Evolutionary conservation across 2,797 vertebrate genomes (phyloP), one percentile per base, ranked within the genome.

Genomic region (Pseudochirops corinnae): DNA sequence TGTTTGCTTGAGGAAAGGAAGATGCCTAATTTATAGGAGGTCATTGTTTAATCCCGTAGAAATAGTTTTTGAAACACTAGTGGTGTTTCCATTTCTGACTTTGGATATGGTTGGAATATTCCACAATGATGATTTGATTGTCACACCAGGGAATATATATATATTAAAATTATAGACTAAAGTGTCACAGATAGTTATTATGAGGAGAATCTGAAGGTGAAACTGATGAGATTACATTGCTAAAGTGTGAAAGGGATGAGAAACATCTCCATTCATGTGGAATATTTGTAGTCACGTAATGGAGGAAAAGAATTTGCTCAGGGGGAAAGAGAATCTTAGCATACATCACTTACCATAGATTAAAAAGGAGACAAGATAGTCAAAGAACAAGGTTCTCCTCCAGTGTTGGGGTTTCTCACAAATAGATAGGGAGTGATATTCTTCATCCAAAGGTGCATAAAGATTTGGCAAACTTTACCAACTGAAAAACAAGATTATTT

Each of bases 151-250:
- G 91, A 96, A 39, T 29, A 31, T 57, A 62, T 55, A 55, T 55
- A 94, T 94, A 96, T 93, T 94, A 97, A 97, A 97, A 93, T 92
- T 93, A 56, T 58, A 56, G 94, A 82, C 62, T 21, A 31, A 95
- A 96, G 50, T 74, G 95, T 93, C 94, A 82, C 21, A 39, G 0
- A 82, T 94, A 94, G 91, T 95, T 95, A 96, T 92, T 97, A 97
- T 90, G 56, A 97, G 93, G 93, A 91, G 50, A 62, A 58, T 97
- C 96, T 97, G 96, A 98, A 97, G 95, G 93, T 96, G 93, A 97
- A 97, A 97, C 55, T 96, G 94, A 97, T 95, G 95, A 97, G 95
- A 60, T 90, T 92, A 93, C 82, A 92, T 92, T 95, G 92, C 14
- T 91, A 93, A 96, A 97, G 95, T 74, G 24, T 96, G 50, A 93